Base-by-base conservation (phyloP, 2,113 vertebrate species). In the Clarias macrocephalus region DNA sequence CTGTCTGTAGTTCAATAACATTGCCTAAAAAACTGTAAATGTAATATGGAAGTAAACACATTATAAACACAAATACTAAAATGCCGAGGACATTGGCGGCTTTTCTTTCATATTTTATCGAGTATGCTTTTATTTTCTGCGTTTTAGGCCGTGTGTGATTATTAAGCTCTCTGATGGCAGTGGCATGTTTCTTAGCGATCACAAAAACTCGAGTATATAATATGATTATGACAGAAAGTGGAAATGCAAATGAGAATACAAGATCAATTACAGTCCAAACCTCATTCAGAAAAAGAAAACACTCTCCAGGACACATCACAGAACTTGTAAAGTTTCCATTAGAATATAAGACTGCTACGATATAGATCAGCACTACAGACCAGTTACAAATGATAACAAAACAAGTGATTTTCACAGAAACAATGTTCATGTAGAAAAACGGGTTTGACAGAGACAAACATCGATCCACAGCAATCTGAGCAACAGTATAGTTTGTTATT, bases 261-360 rank as follows among this genome's bases (percentile, higher is more conserved):
- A 89, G 84, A 62, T 90, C 88, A 59, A 91, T 65, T 18, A 89
- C 11, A 10, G 57, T 54, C 52, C 87, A 91, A 15, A 87, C 21
- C n/a, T 72, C 76, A 42, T 89, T 86, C 11, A 91, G 13, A 21
- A 79, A 21, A 21, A 82, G 25, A 48, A 77, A 7, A 75, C 89
- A 88, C 2, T 30, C 21, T 42, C 85, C 84, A 16, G 84, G 82
- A 93, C 52, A 90, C 93, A 0, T 2, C 90, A 21, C 91, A 89
- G 85, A 90, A 94, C 25, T 87, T 86, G 85, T 92, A 84, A 83
- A 81, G n/a, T 73, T 66, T 66, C 66, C 85, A 88, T 83, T 90
- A 23, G 79, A 18, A 11, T 19, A 89, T 0, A 86, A 66, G 19
- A 89, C 80, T 86, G 13, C 23, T 8, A 87, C 65, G 42, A 81